These are phyloP conservation scores for Coregonus sp. DNA, from an alignment of 2,797 vertebrate species.

Conservation along the genomic window DNA sequence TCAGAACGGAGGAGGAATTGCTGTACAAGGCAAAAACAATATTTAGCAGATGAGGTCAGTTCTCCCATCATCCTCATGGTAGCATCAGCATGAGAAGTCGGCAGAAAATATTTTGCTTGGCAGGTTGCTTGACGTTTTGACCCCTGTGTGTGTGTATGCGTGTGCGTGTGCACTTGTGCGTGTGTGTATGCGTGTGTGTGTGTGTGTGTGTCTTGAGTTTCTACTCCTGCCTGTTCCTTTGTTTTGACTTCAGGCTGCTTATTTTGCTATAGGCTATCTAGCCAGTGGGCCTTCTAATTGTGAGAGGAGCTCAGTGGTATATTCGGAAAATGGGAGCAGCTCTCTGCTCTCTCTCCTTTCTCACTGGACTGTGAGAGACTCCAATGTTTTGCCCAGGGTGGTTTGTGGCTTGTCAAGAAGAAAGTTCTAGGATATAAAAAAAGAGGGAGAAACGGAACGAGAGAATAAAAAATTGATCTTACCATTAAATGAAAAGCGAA, in stretches of 20 bases:
- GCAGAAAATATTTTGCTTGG: constrained; percentile 74
- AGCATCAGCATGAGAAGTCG: constrained; percentile 67
- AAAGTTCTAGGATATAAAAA: not conserved
- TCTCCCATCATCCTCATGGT: constrained; percentile 45
- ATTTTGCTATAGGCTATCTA: constrained; percentile 63
- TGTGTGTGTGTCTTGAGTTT: constrained; percentile 12
- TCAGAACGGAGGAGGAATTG: constrained; percentile 27
- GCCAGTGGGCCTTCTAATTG: constrained; percentile 66
- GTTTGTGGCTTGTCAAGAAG: constrained; percentile 20
- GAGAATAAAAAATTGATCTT: not conserved
- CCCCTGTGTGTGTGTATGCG: constrained; percentile 19
- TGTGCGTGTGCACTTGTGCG: not conserved
- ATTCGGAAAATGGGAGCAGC: constrained; percentile 33
- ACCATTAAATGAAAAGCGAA: no score
- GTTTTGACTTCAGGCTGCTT: constrained; percentile 71
- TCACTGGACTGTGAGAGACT: not conserved
- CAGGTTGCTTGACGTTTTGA: constrained; percentile 41
- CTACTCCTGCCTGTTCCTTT: constrained; percentile 56
- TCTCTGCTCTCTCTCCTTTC: not conserved
- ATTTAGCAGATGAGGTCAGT: constrained; percentile 76
- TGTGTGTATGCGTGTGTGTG: constrained; percentile 15
- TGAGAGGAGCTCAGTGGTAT: constrained; percentile 52
- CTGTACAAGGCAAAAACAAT: constrained; percentile 68
- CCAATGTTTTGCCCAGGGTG: constrained; percentile 37
- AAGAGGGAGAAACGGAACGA: not conserved